Conservation (phyloP, 2,888 invertebrate species). For the Meiosimyza platycephala region DNA sequence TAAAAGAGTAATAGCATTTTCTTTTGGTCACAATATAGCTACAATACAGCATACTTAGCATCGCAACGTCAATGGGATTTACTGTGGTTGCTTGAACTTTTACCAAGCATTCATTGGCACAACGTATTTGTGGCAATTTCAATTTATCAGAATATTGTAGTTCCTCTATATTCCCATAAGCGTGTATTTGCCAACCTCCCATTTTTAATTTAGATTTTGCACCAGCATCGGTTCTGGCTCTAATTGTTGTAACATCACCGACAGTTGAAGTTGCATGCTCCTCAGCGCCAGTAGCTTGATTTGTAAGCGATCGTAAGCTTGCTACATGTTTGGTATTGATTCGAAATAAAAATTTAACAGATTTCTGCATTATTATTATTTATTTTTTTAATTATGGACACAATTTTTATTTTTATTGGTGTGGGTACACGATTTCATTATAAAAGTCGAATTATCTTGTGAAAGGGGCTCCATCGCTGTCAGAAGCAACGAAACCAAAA, state of each 20-base stretch:
- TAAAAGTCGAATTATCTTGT: too few species aligned
- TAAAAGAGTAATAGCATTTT: constrained; percentile 6
- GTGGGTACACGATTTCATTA: too few species aligned
- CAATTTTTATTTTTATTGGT: too few species aligned
- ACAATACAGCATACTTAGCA: constrained; percentile 74
- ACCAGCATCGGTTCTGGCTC: neutral
- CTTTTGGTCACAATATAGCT: neutral
- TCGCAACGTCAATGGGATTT: constrained; percentile 90
- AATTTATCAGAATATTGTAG: constrained; percentile 74
- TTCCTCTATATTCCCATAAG: constrained; percentile 77
- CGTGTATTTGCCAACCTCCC: constrained; percentile 85
- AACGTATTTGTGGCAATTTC: constrained; percentile 76
- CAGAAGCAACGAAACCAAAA: too few species aligned
- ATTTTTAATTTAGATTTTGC: constrained; percentile 68
- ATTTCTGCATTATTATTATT: constrained; percentile 18
- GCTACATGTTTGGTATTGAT: neutral
- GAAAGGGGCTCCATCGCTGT: too few species aligned
- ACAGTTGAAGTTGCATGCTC: too few species aligned
- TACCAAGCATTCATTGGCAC: constrained; percentile 82
- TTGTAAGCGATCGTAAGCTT: neutral
- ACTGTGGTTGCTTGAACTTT: constrained; percentile 87
- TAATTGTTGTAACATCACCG: neutral
- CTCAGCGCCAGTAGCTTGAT: too few species aligned
- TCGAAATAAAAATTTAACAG: neutral
- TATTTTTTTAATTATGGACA: neutral